Evolutionary conservation across 2,113 vertebrate species (phyloP).

Genomic region (Proterorhinus semilunaris): DNA sequence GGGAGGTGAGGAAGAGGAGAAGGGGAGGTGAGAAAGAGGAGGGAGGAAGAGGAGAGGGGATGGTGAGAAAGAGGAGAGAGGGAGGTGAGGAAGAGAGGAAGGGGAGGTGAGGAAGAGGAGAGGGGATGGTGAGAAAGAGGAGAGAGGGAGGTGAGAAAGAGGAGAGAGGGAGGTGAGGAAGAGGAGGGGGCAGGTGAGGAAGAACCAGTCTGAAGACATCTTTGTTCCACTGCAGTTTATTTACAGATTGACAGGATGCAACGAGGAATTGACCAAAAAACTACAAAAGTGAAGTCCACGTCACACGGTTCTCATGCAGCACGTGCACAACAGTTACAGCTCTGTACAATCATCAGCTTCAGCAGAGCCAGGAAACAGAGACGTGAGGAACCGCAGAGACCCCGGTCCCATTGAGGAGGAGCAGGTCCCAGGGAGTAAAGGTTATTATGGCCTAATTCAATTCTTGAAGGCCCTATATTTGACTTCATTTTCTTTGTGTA

Average conservation of each 20-base stretch:
- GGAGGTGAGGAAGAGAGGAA: neutral
- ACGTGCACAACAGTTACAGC: neutral
- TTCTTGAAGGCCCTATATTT: too few relatives aligned
- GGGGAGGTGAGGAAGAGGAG: neutral
- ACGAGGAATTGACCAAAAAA: slow-evolving; percentile 39
- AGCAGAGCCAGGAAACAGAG: too few relatives aligned
- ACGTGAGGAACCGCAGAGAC: neutral
- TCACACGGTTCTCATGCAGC: slow-evolving; percentile 5
- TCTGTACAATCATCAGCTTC: neutral
- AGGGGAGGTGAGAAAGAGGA: neutral
- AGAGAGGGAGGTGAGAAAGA: neutral
- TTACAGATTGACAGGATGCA: slow-evolving; percentile 65
- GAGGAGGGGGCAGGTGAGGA: slow-evolving; percentile 1
- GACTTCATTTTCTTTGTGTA: too few relatives aligned
- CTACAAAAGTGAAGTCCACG: slow-evolving; percentile 24
- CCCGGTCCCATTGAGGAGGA: too few relatives aligned
- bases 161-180: too few relatives aligned
- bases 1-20: neutral
- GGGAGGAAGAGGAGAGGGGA: neutral
- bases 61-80: neutral
- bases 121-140: neutral
- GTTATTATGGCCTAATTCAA: too few relatives aligned
- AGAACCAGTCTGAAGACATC: slow-evolving; percentile 15
- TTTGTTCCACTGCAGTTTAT: slow-evolving; percentile 58
- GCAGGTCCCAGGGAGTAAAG: too few relatives aligned